Conservation (phyloP, 1,140 invertebrate genomes). For the Scaptomyza hsui region DNA sequence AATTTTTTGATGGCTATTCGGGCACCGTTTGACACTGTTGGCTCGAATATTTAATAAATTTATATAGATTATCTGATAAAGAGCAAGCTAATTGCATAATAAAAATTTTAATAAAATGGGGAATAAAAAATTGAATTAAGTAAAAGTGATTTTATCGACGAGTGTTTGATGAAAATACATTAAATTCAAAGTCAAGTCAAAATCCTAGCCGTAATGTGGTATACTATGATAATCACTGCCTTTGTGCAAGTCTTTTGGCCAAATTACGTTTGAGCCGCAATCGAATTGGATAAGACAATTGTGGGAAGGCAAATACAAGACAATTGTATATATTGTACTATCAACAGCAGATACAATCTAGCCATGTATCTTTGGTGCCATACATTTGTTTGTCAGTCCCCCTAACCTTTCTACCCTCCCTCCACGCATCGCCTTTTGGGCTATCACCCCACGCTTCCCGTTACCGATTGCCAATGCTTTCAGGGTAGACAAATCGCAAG, state of each 20-base stretch:
- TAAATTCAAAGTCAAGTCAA: too few relatives aligned
- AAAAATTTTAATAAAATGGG: not conserved
- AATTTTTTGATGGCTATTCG: not conserved
- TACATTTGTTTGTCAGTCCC: conserved; percentile 36
- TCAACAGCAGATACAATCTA: conserved; percentile 1
- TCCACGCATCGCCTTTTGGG: not conserved
- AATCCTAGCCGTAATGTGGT: not conserved
- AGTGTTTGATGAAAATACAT: too few relatives aligned
- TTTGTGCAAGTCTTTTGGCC: conserved; percentile 1
- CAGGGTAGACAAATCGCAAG: conserved; percentile 44
- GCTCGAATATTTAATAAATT: too few relatives aligned
- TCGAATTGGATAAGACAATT: conserved; percentile 26
- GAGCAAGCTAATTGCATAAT: conserved; percentile 4
- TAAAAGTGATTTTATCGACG: too few relatives aligned
- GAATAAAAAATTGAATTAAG: too few relatives aligned
- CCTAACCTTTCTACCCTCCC: not conserved
- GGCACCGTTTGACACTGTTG: not conserved
- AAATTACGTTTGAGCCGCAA: conserved; percentile 11
- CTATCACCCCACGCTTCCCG: not conserved
- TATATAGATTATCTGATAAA: not conserved
- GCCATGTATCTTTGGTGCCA: not conserved
- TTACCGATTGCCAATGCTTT: conserved; percentile 15
- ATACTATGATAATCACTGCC: conserved; percentile 14
- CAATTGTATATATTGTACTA: not conserved
- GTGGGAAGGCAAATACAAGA: conserved; percentile 5